Conservation (phyloP, 2,888 invertebrate species). For the Calliopum simillimum region DNA sequence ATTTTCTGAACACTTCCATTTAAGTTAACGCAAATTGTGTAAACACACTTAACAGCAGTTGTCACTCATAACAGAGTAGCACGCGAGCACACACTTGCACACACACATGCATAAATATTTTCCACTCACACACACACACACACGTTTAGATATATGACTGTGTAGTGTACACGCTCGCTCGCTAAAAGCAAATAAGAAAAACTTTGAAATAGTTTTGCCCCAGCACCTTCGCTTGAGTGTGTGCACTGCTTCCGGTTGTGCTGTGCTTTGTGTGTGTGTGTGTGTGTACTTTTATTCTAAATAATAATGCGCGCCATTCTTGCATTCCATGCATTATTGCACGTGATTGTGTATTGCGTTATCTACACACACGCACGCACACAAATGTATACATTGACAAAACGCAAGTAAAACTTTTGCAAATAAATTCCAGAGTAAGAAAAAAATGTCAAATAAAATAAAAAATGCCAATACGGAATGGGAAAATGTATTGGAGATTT, state of each 20-base stretch:
- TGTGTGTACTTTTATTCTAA: conserved; percentile 32
- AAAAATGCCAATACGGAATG: too few species aligned
- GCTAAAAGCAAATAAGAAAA: background rate
- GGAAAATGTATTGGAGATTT: too few species aligned
- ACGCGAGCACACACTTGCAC: conserved; percentile 7
- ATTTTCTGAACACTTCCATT: conserved; percentile 8
- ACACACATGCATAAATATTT: too few species aligned
- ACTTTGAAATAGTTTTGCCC: background rate
- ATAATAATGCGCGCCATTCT: conserved; percentile 42
- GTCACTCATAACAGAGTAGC: conserved; percentile 18
- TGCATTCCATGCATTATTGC: conserved; percentile 54
- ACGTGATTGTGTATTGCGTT: conserved; percentile 19
- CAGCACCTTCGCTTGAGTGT: background rate
- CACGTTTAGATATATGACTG: background rate
- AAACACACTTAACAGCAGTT: conserved; percentile 15
- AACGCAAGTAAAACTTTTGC: conserved; percentile 1
- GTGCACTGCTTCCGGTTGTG: conserved; percentile 47
- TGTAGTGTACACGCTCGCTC: background rate
- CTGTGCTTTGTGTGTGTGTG: conserved; percentile 21
- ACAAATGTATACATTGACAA: background rate
- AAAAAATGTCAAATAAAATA: background rate
- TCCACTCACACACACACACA: conserved; percentile 1
- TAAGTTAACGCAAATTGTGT: conserved; percentile 8
- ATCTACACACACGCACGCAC: conserved; percentile 13
- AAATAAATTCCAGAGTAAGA: background rate